A percentile compares a stretch with the other conserved stretches of the same genome.
Conservation (phyloP, 1,140 invertebrate species). For the Geopemphigus sp. region DNA sequence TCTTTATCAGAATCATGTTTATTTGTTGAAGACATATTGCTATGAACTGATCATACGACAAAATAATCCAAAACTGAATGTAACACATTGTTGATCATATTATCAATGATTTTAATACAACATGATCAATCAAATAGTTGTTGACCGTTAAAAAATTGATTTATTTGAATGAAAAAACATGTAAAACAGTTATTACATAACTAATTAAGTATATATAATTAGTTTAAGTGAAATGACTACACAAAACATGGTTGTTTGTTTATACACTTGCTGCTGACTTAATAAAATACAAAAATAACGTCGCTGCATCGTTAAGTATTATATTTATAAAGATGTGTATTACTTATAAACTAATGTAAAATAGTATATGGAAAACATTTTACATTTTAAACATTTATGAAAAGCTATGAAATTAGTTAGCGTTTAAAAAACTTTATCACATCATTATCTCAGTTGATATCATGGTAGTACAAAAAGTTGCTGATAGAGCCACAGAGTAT, state of each 20-base stretch:
- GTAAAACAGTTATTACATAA: neutral
- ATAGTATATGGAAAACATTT: neutral
- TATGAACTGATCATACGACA: constrained; percentile 39
- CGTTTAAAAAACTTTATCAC: constrained; percentile 31
- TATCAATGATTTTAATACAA: constrained; percentile 22
- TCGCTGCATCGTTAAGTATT: neutral
- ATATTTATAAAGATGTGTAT: neutral
- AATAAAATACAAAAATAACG: neutral
- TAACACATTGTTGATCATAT: constrained; percentile 44
- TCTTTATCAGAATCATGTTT: constrained; percentile 43
- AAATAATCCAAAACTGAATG: constrained; percentile 33
- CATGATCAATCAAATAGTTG: constrained; percentile 22
- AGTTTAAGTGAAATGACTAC: neutral
- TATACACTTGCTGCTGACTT: neutral
- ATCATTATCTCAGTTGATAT: neutral
- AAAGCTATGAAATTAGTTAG: constrained; percentile 9
- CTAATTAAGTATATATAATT: neutral
- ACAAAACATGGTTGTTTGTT: neutral
- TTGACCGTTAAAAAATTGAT: neutral
- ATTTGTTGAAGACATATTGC: constrained; percentile 40
- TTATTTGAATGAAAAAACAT: neutral
- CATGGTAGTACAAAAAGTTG: neutral
- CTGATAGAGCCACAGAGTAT: neutral
- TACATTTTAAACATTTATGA: neutral
- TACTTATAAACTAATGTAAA: neutral